phyloP scores from a whole-genome alignment of 2,113 vertebrate species.

The Cheirogaleus medius region DNA sequence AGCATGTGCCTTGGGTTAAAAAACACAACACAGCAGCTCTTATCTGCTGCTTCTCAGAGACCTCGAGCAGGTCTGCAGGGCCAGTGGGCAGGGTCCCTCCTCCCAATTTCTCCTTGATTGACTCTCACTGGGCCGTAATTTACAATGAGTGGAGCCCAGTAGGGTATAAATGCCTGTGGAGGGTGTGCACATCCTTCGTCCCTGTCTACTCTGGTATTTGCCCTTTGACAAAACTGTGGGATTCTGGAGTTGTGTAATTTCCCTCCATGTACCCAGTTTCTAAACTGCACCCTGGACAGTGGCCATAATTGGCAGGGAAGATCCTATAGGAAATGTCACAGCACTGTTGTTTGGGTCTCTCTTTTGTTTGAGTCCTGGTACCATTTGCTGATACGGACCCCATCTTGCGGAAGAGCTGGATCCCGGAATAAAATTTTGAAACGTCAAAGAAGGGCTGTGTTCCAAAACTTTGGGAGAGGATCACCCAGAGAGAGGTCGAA shows the following conservation, averaged over 20 bases:
- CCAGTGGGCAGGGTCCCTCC: fast-evolving
- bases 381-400: not conserved
- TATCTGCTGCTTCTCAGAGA: not conserved
- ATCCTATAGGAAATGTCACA: not conserved
- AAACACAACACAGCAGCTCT: not conserved
- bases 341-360: not conserved
- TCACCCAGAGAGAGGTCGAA: not conserved
- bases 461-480: not conserved
- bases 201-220: too few species aligned
- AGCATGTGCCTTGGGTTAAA: not conserved
- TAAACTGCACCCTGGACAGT: not conserved
- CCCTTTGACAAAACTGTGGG: not conserved
- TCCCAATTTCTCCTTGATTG: not conserved
- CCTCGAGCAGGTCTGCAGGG: fast-evolving
- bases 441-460: not conserved
- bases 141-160: not conserved
- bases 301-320: not conserved
- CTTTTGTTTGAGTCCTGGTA: not conserved
- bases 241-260: not conserved
- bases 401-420: not conserved
- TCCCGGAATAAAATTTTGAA: not conserved
- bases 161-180: fast-evolving
- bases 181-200: not conserved
- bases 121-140: not conserved
- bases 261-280: not conserved